Percentiles rank a stretch among this genome's conserved stretches.
phyloP scores from a whole-genome alignment of 2,888 invertebrate species.

The Mesorhabditis belari region DNA sequence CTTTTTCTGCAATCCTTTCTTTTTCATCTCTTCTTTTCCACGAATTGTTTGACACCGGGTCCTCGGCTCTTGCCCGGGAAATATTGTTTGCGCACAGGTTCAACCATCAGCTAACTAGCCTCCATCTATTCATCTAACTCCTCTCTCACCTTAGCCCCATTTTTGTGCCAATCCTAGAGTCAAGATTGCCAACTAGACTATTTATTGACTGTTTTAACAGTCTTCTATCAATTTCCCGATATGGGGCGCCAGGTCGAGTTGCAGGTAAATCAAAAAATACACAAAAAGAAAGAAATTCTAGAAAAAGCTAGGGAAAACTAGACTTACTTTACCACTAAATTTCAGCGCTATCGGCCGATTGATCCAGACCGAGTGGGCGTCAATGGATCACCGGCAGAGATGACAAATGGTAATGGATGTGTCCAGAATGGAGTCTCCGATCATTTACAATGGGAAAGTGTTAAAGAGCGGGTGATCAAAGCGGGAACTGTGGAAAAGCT shows the following conservation, averaged over 20 bases:
- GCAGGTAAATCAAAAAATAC: not conserved
- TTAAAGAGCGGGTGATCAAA: constrained; percentile 85
- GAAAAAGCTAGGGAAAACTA: not conserved
- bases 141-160: not conserved
- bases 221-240: not conserved
- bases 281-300: not conserved
- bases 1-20: not conserved
- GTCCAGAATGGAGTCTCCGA: constrained; percentile 14
- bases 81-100: too few species aligned
- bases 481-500: constrained; percentile 87
- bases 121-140: not conserved
- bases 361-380: constrained; percentile 42
- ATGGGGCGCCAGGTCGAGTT: not conserved
- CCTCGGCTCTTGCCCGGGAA: constrained; percentile 3
- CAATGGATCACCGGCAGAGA: constrained; percentile 13
- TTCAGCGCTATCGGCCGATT: constrained; percentile 49
- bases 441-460: constrained; percentile 97
- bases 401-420: constrained; percentile 12
- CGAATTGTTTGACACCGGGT: not conserved
- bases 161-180: not conserved
- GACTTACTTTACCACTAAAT: not conserved
- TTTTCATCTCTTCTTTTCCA: too few species aligned
- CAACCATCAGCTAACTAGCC: not conserved
- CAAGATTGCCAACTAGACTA: not conserved
- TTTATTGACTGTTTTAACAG: not conserved